Percentiles rank a stretch among this genome's conserved stretches.
Conservation (phyloP, 2,888 invertebrate genomes). For the Andrena trimmerana region DNA sequence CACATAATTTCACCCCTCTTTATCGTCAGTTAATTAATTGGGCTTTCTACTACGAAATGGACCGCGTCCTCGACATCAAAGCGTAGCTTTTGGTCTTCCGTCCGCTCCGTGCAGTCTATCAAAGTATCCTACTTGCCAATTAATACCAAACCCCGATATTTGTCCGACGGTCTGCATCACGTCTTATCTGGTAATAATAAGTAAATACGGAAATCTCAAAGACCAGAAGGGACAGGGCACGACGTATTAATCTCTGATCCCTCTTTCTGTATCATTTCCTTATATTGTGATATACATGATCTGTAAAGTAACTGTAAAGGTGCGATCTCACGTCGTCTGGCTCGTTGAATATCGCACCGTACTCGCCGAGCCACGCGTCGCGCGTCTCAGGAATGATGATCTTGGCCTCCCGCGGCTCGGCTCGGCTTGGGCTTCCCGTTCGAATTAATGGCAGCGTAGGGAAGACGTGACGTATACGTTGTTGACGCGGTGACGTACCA, state of each 20-base stretch:
- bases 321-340: not conserved
- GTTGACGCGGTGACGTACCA: no score
- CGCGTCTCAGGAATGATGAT: no score
- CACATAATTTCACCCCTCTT: slow-evolving; percentile 58
- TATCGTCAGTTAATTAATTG: slow-evolving; percentile 81
- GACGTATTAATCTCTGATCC: slow-evolving; percentile 24
- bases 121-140: slow-evolving; percentile 80
- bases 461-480: no score
- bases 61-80: slow-evolving; percentile 82
- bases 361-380: no score
- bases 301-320: not conserved
- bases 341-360: no score
- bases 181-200: slow-evolving; percentile 82
- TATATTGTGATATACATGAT: not conserved
- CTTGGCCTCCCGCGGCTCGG: no score
- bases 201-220: slow-evolving; percentile 74
- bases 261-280: not conserved
- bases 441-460: no score
- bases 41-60: slow-evolving; percentile 80
- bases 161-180: slow-evolving; percentile 72
- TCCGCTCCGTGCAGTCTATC: slow-evolving; percentile 70
- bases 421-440: no score
- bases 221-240: not conserved
- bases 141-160: slow-evolving; percentile 82
- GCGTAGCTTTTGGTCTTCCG: slow-evolving; percentile 74